phyloP scores from a whole-genome alignment of 2,113 vertebrate species.

The Gambusia affinis region DNA sequence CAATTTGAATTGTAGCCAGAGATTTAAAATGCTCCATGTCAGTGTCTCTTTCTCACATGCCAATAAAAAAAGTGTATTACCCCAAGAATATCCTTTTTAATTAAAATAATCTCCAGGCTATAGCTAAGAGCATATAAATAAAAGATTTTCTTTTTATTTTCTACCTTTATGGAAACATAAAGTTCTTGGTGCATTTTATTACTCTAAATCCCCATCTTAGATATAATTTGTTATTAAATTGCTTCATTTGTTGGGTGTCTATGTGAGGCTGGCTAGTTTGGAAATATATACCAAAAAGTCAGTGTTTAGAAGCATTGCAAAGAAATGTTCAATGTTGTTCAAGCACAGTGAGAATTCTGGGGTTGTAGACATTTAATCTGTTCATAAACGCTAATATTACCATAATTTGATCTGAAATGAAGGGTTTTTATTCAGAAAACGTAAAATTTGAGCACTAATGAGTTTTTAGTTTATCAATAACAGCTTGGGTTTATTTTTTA shows the following conservation, averaged over 20 bases:
- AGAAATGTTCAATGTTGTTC: background rate
- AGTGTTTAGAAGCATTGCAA: background rate
- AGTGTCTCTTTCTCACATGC: background rate
- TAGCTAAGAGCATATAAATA: background rate
- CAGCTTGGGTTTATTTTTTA: background rate
- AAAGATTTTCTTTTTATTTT: background rate
- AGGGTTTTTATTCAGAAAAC: background rate
- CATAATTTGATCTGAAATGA: background rate
- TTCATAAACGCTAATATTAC: background rate
- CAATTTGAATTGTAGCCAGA: constrained; percentile 24
- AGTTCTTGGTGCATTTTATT: background rate
- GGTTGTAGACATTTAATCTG: background rate
- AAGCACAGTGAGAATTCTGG: background rate
- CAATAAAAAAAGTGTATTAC: background rate
- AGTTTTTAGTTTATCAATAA: background rate
- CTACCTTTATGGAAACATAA: background rate
- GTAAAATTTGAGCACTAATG: too few relatives aligned
- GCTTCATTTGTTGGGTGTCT: background rate
- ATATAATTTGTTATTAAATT: background rate
- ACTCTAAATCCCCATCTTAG: background rate
- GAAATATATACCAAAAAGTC: background rate
- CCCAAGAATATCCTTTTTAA: background rate
- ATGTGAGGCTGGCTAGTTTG: background rate
- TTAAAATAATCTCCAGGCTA: background rate
- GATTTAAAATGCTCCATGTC: constrained; percentile 16